Percentiles rank a stretch among this genome's conserved stretches.
Conservation (phyloP, 2,113 vertebrate genomes). For the Ursus arctos region DNA sequence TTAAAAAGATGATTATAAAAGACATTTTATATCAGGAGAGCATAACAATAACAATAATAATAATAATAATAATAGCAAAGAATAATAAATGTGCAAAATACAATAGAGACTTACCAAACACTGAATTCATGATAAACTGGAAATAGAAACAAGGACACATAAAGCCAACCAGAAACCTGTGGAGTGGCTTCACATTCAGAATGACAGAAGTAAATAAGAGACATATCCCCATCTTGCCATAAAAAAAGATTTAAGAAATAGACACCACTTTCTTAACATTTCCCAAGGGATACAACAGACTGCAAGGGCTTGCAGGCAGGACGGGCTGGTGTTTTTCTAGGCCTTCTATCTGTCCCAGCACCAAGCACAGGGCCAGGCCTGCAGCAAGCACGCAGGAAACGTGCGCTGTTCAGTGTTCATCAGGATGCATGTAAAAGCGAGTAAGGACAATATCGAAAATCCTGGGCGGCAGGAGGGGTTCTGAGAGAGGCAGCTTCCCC, state of each 20-base stretch:
- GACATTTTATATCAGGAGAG: constrained; percentile 73
- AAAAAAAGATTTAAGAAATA: constrained; percentile 51
- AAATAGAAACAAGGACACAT: constrained; percentile 85
- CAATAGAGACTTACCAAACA: constrained; percentile 84
- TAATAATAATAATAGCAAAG: constrained; percentile 74
- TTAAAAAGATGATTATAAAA: constrained; percentile 80
- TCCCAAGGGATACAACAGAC: constrained; percentile 9
- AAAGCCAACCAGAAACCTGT: constrained; percentile 83
- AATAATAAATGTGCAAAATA: constrained; percentile 80
- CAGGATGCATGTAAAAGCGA: not conserved
- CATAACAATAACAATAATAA: constrained; percentile 71
- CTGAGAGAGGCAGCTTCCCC: not conserved
- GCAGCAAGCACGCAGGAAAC: not conserved
- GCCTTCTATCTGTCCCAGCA: not conserved
- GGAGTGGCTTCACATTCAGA: constrained; percentile 82
- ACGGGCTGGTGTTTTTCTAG: not conserved
- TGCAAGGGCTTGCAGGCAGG: not conserved
- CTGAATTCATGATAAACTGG: constrained; percentile 85
- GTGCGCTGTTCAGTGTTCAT: not conserved
- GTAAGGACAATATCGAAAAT: constrained; percentile 35
- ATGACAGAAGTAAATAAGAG: constrained; percentile 75
- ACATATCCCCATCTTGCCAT: constrained; percentile 66
- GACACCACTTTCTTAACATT: constrained; percentile 53
- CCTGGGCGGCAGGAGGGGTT: not conserved
- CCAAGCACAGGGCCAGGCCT: not conserved